Conservation (phyloP, 92 coral and sea anemone genomes). For the Phymanthus crucifer region DNA sequence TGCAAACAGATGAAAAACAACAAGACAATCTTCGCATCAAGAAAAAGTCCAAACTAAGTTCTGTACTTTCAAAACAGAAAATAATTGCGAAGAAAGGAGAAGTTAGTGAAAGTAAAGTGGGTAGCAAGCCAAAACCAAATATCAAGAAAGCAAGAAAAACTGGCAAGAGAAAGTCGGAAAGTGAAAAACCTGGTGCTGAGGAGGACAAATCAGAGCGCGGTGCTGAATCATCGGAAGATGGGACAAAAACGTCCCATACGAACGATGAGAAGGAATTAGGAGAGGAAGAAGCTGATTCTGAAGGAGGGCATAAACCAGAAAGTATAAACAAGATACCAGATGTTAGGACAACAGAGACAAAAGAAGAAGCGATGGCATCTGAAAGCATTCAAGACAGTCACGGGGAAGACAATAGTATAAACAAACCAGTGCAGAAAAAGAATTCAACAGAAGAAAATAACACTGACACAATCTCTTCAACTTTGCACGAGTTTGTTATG, state of each 20-base stretch:
- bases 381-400: not conserved
- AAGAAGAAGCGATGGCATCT: not conserved
- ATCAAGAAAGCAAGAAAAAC: not conserved
- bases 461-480: not conserved
- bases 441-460: not conserved
- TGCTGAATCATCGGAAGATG: not conserved
- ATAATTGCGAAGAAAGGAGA: not conserved
- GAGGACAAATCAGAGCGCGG: not conserved
- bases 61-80: not conserved
- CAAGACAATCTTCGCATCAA: not conserved
- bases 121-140: not conserved
- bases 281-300: not conserved
- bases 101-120: not conserved
- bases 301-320: not conserved
- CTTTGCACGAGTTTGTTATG: not conserved
- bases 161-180: not conserved
- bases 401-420: not conserved
- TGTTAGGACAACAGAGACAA: not conserved
- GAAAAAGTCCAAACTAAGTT: not conserved
- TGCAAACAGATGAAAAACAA: constrained; percentile 3
- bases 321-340: not conserved
- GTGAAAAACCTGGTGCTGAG: not conserved
- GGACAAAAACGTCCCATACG: not conserved
- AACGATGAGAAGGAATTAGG: not conserved
- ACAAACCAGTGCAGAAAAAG: not conserved